Conservation (phyloP, 2,888 invertebrate genomes). For the Lithophane ornitopus region DNA sequence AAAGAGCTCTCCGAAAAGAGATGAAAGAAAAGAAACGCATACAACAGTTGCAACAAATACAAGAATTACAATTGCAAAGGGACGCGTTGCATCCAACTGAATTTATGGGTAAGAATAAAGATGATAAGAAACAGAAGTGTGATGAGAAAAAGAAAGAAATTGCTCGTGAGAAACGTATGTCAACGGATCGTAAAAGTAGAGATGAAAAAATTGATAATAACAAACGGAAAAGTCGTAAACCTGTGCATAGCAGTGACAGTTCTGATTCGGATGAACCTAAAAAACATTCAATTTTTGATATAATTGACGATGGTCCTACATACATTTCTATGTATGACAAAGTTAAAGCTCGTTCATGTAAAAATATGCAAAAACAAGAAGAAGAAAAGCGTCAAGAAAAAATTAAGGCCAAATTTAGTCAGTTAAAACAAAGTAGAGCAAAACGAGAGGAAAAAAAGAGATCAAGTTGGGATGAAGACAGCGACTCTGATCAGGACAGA, state of each 20-base stretch:
- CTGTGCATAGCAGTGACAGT: slow-evolving; percentile 91
- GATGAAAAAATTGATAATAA: slow-evolving; percentile 84
- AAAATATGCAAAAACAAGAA: slow-evolving; percentile 97
- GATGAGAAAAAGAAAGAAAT: slow-evolving; percentile 88
- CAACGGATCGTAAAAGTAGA: slow-evolving; percentile 88
- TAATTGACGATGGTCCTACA: slow-evolving; percentile 96
- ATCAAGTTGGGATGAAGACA: slow-evolving; percentile 97
- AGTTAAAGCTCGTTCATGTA: slow-evolving; percentile 97
- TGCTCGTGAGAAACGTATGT: slow-evolving; percentile 87
- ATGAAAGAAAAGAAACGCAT: slow-evolving; percentile 90
- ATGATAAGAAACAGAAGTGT: slow-evolving; percentile 83
- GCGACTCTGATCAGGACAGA: slow-evolving; percentile 92
- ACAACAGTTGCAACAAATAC: slow-evolving; percentile 88
- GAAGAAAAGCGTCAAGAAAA: slow-evolving; percentile 96
- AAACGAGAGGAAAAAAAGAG: slow-evolving; percentile 97
- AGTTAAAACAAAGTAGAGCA: slow-evolving; percentile 96
- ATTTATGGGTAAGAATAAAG: slow-evolving; percentile 81
- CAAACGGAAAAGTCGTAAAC: slow-evolving; percentile 86
- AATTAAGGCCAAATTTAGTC: slow-evolving; percentile 97
- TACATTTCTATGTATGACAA: slow-evolving; percentile 99
- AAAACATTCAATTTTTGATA: slow-evolving; percentile 97
- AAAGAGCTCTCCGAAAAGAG: slow-evolving; percentile 89
- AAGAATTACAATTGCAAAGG: slow-evolving; percentile 88
- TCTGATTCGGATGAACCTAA: slow-evolving; percentile 96
- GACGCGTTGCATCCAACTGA: slow-evolving; percentile 86